Conservation (phyloP, 2,888 invertebrate genomes). For the Nomada fabriciana region DNA sequence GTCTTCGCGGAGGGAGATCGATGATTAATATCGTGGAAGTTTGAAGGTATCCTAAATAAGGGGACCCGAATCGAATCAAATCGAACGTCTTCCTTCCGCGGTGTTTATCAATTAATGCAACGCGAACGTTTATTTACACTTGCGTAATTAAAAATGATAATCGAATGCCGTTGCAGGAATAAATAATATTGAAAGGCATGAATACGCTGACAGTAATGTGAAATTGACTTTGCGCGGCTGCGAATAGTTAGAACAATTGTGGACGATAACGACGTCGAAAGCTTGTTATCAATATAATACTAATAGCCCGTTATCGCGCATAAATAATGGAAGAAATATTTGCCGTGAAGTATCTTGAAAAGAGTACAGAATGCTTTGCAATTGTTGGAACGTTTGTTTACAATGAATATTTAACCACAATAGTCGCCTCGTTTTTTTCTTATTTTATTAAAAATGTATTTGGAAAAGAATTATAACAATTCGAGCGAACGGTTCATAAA, state of each 20-base stretch:
- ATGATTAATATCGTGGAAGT: slow-evolving; percentile 48
- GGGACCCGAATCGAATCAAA: slow-evolving; percentile 36
- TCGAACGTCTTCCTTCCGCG: slow-evolving; percentile 14
- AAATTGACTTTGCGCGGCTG: background rate
- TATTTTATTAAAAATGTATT: background rate
- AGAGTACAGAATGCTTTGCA: background rate
- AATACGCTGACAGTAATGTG: background rate
- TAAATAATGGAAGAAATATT: slow-evolving; percentile 45
- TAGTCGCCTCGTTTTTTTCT: background rate
- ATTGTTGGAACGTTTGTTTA: background rate
- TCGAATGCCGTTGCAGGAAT: slow-evolving; percentile 3
- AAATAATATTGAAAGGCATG: background rate
- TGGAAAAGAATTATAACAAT: background rate
- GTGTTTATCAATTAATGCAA: slow-evolving; percentile 25
- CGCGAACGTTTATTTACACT: slow-evolving; percentile 24
- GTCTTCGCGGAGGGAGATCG: background rate
- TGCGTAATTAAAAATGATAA: slow-evolving; percentile 44
- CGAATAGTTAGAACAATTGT: slow-evolving; percentile 42
- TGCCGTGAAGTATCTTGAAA: slow-evolving; percentile 11
- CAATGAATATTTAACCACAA: background rate
- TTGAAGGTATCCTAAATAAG: slow-evolving; percentile 40
- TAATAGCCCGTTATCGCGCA: slow-evolving; percentile 46
- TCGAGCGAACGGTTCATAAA: background rate
- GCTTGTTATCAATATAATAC: slow-evolving; percentile 49
- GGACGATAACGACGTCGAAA: slow-evolving; percentile 36